Base-by-base conservation (phyloP, 1,140 invertebrate genomes). In the Leptinotarsa undecemlineata region DNA sequence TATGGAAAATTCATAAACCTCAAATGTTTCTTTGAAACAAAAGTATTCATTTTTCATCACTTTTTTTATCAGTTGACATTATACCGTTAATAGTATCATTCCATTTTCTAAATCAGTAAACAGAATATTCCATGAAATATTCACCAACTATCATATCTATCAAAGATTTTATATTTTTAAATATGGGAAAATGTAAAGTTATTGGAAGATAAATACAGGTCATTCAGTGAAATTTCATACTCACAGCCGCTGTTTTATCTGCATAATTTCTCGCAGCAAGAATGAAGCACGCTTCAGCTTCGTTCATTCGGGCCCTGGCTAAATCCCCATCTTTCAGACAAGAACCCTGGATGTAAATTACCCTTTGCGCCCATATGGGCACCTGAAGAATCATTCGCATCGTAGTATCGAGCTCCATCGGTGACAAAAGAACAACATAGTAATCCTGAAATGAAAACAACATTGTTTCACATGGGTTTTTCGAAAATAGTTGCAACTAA, bases 351-450 rank as follows among this genome's bases (percentile, higher is more conserved):
- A 99, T 98, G 86, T 98, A 99, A 83, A 99, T 98, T 48, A 99
- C 97, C 33, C 97, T 87, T 83, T 98, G 96, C 11, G 96, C 96
- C 97, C 97, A 99, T 81, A 98, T 96, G 1, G 98, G 97, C 68
- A 98, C 96, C 88, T 98, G 96, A 17, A 99, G 89, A 77, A 99
- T 96, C 94, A 84, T 84, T 81, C 96, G 89, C 96, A 99, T 98
- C 3, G 96, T 98, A 0, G 96, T 94, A 83, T 99, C 97, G 75
- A 99, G 87, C 86, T 99, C 98, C 93, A 97, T 98, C 1, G 97
- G 97, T 2, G 96, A 98, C 19, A 99, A 86, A 26, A 99, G 88
- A 14, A 99, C 97, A 33, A 99, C 97, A 85, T 96, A 98, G 84
- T 96, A 98, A 83, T 98, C 96, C 91, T 98, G 11, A 19, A 57